Evolutionary conservation across 2,797 vertebrate species (phyloP).

Genomic region (Rhincodon typus): DNA sequence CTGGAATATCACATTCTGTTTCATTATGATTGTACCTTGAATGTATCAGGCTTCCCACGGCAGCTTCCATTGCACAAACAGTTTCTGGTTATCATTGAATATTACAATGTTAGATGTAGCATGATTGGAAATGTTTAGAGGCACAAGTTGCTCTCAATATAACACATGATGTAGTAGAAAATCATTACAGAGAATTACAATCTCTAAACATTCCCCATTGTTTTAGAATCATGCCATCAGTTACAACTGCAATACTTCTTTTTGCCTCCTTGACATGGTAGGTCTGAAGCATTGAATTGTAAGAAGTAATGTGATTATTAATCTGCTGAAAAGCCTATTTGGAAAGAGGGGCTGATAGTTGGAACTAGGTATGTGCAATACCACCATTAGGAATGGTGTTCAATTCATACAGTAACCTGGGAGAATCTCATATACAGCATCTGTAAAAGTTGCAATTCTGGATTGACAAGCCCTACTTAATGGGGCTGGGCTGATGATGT

Average conservation of each 20-base stretch:
- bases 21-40: background rate
- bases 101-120: background rate
- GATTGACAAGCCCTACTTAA: background rate
- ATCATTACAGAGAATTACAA: background rate
- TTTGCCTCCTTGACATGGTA: background rate
- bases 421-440: no score
- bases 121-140: background rate
- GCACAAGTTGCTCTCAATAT: background rate
- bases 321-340: background rate
- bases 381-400: background rate
- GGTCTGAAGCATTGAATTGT: background rate
- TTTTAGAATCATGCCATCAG: background rate
- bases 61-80: background rate
- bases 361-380: background rate
- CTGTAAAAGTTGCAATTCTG: background rate
- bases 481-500: background rate
- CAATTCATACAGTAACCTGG: background rate
- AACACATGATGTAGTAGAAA: background rate
- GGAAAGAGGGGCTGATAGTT: background rate
- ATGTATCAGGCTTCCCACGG: background rate
- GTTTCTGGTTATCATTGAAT: background rate
- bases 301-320: background rate
- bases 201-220: background rate
- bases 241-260: background rate
- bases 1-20: background rate